A percentile compares a stretch with the other conserved stretches of the same genome.
These are phyloP conservation scores for Emberiza fucata DNA, from an alignment of 2,113 vertebrate species.

Conservation along the genomic window DNA sequence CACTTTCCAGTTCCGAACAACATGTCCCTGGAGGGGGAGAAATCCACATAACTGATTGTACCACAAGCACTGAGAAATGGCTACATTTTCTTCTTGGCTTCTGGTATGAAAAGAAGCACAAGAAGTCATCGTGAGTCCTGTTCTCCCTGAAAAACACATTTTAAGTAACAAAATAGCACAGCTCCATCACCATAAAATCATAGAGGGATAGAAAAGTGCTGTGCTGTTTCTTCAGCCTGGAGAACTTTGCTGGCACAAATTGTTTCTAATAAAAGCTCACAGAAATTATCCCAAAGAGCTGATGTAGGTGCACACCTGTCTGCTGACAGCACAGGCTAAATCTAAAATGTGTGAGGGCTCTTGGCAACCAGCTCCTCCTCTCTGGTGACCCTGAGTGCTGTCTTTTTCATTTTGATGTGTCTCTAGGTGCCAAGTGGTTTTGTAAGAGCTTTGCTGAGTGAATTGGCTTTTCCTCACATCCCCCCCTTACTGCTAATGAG, in stretches of 20 bases:
- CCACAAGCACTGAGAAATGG: background rate
- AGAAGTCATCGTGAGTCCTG: background rate
- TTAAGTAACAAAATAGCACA: background rate
- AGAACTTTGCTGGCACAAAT: background rate
- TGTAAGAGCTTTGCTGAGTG: background rate
- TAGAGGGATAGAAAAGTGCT: background rate
- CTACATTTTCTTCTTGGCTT: background rate
- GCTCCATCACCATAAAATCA: background rate
- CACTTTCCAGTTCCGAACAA: constrained; percentile 94
- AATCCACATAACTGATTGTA: background rate
- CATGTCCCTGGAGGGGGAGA: constrained; percentile 81
- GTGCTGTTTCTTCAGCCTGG: background rate
- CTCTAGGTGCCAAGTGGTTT: background rate
- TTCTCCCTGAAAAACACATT: background rate
- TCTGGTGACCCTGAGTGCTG: background rate
- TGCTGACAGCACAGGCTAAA: background rate
- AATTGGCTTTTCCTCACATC: background rate
- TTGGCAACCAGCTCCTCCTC: background rate
- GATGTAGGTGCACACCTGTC: background rate
- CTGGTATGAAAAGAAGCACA: background rate
- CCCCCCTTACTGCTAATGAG: background rate
- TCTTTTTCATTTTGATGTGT: background rate
- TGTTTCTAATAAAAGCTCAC: background rate
- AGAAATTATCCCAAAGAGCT: background rate
- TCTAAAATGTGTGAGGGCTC: background rate